phyloP scores from a whole-genome alignment of 2,888 invertebrate genomes.

The Parnassius smintheus region DNA sequence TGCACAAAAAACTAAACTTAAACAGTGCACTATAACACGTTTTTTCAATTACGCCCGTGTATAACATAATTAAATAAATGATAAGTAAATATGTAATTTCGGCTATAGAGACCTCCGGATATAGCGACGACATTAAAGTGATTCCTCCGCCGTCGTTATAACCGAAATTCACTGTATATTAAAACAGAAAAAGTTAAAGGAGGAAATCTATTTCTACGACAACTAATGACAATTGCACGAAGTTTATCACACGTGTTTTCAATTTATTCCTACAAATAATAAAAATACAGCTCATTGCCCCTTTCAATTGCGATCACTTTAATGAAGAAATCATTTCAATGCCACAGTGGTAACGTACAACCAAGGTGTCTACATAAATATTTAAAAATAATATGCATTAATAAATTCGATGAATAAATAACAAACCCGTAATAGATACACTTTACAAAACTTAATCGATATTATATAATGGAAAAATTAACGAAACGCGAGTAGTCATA shows the following conservation, averaged over 20 bases:
- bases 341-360: slow-evolving; percentile 14
- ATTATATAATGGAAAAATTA: too few species aligned
- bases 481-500: background rate
- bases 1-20: too few species aligned
- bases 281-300: slow-evolving; percentile 16
- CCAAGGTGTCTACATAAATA: slow-evolving; percentile 6
- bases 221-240: slow-evolving; percentile 4
- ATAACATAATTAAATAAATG: too few species aligned
- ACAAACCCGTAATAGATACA: background rate
- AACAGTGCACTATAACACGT: too few species aligned
- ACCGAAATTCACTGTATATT: too few species aligned
- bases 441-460: too few species aligned
- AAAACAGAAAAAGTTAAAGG: background rate
- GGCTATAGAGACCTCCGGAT: too few species aligned
- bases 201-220: background rate
- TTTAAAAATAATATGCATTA: slow-evolving; percentile 4
- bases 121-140: too few species aligned
- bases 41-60: too few species aligned
- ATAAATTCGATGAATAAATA: slow-evolving; percentile 1
- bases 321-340: slow-evolving; percentile 15
- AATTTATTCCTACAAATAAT: slow-evolving; percentile 8
- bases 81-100: too few species aligned
- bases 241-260: background rate
- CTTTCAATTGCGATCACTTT: background rate
- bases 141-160: too few species aligned